A percentile compares a stretch with the other conserved stretches of the same genome.
phyloP scores from a whole-genome alignment of 1,140 invertebrate genomes.

The Drosophila virilis region DNA sequence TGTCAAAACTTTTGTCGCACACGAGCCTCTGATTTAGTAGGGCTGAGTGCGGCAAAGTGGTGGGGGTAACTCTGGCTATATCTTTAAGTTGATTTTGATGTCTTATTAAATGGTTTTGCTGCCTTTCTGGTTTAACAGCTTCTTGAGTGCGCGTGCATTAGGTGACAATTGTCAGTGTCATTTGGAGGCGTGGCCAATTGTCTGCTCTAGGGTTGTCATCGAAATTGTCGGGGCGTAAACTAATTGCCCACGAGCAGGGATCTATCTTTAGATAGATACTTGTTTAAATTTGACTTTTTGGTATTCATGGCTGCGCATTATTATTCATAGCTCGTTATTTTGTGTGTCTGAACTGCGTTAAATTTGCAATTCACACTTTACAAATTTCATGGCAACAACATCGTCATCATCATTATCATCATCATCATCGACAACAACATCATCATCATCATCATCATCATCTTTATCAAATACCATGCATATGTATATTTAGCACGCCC shows the following conservation, averaged over 20 bases:
- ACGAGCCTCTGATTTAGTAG: constrained; percentile 50
- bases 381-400: constrained; percentile 61
- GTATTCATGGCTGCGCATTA: constrained; percentile 56
- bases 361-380: constrained; percentile 83
- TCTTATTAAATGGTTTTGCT: constrained; percentile 71
- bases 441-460: constrained; percentile 28
- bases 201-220: neutral
- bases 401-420: constrained; percentile 28
- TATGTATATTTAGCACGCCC: constrained; percentile 36
- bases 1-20: constrained; percentile 76
- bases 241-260: too few species aligned
- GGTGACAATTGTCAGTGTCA: constrained; percentile 54
- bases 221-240: too few species aligned
- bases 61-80: neutral
- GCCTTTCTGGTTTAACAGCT: constrained; percentile 63
- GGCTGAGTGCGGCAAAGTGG: neutral
- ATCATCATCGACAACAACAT: constrained; percentile 10
- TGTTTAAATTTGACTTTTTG: too few species aligned
- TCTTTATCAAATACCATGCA: constrained; percentile 7
- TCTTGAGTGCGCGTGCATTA: constrained; percentile 64
- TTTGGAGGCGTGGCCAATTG: constrained; percentile 26
- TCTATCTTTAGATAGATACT: too few species aligned
- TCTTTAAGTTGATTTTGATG: constrained; percentile 75
- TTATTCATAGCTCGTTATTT: constrained; percentile 76
- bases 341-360: constrained; percentile 46